Base-by-base conservation (phyloP, 2,888 invertebrate species). In the Agrilus cyanescens region DNA sequence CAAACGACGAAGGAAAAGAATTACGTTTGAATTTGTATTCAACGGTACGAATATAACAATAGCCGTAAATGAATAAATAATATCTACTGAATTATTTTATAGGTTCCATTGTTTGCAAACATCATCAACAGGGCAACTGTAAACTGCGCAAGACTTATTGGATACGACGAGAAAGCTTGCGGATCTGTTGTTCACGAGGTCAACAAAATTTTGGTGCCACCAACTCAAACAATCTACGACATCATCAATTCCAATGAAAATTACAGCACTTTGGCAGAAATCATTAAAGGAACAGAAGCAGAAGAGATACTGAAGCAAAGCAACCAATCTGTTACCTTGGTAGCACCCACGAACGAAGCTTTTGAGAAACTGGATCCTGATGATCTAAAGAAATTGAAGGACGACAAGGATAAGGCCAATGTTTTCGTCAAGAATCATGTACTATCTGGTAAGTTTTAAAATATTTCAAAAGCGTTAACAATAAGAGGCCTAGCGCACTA, bases 171-270 rank as follows among this genome's bases (percentile, higher is more conserved):
- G 46, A 73, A 76, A 55, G 76, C 78, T 29, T 84, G 83, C 53
- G 80, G 80, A 43, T 79, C 79, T 1, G 71, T 78, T 7, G 64
- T 82, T 14, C 80, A 83, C 55, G 73, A 79, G 56, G 69, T 83
- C 2, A 77, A 79, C 54, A 72, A 71, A 51, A 66, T 78, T 14
- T 59, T 80, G 25, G 53, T 68, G 2, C 75, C 76, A 4, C 72
- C 76, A 2, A 62, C 63, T 25, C 61, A 67, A 16, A 68, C 64
- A 20, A 59, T 77, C 5, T 52, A 72, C 40, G 71, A 76, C 38
- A 59, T 69, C n/a, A 60, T 78, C 12, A 56, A 65, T 36, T 55
- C 50, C 1, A 63, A 70, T 47, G 59, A 62, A 16, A 66, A 67
- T 44, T 70, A 69, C 51, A 63, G 66, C 12, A 68, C 65, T 31